A percentile compares a stretch with the other conserved stretches of the same genome.
Conservation (phyloP, 2,113 vertebrate genomes). For the Alaudala cheleensis region DNA sequence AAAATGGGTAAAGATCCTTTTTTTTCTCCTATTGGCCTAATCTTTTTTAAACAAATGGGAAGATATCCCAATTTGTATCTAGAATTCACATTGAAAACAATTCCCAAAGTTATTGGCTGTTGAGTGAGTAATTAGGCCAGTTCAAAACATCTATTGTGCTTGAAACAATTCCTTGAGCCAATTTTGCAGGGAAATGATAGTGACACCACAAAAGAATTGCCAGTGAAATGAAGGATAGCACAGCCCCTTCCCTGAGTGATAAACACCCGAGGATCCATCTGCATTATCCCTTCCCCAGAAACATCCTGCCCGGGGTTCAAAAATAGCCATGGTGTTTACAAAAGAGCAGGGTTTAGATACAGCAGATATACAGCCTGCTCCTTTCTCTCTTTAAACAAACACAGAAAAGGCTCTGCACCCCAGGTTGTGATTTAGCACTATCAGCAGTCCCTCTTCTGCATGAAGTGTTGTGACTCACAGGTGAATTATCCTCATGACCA, state of each 20-base stretch:
- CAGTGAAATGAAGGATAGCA: slow-evolving; percentile 15
- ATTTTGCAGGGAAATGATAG: slow-evolving; percentile 31
- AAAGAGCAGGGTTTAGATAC: neutral
- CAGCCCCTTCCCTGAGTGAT: neutral
- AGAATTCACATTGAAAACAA: slow-evolving; percentile 35
- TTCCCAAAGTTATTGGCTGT: slow-evolving; percentile 49
- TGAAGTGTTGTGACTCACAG: neutral
- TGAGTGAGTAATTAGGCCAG: slow-evolving; percentile 58
- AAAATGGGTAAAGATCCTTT: slow-evolving; percentile 59
- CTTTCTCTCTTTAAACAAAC: slow-evolving; percentile 36
- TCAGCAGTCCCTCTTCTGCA: neutral
- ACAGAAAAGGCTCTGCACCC: neutral
- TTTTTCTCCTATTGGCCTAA: slow-evolving; percentile 58
- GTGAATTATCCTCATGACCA: slow-evolving; percentile 28
- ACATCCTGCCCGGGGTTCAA: slow-evolving; percentile 38
- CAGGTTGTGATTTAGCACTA: slow-evolving; percentile 1
- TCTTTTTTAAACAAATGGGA: slow-evolving; percentile 63
- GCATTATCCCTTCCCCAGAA: slow-evolving; percentile 1
- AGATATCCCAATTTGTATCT: slow-evolving; percentile 52
- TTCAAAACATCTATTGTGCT: slow-evolving; percentile 52
- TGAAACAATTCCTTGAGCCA: slow-evolving; percentile 50
- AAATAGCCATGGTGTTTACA: slow-evolving; percentile 37
- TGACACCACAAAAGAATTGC: slow-evolving; percentile 35
- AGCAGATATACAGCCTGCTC: slow-evolving; percentile 5
- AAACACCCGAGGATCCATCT: neutral